Evolutionary conservation across 2,797 vertebrate genomes (phyloP), one percentile per base, ranked within the genome.

Genomic region (Acanthopagrus latus): DNA sequence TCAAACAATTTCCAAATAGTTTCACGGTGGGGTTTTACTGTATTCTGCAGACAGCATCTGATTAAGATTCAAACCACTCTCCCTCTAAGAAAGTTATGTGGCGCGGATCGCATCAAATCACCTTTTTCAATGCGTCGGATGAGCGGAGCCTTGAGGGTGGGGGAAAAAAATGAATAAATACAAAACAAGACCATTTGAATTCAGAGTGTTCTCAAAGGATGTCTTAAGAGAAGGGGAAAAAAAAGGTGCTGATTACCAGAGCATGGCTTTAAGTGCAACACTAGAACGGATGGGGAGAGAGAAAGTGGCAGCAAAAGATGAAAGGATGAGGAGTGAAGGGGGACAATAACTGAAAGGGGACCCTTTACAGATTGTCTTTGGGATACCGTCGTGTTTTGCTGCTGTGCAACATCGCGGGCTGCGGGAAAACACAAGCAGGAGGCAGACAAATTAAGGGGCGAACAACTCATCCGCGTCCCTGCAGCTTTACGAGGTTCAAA

Each of bases 121-220:
- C 88, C 81, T 87, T 87, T 86, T 83, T 84, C 76, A 64, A 74
- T 63, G 68, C 69, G 29, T 58, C 16, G 65, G 67, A 67, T 54
- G 64, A 82, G 58, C 52, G 72, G 50, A 43, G 74, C 75, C 81
- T 71, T 21, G 4, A 44, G 33, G 33, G 33, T 33, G 29, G 60
- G 76, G 71, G 73, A 84, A 75, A 69, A 9, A 86, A 86, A 82
- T 86, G 80, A 90, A 91, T 84, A 89, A 87, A 86, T 87, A 78
- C 58, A 76, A 85, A 93, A 89, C 87, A 84, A 84, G 80, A 73
- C 68, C 64, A 84, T 89, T 83, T 81, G 78, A 88, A 88, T 92
- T 86, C 80, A 77, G 71, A 76, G 72, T 65, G 72, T 81, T 83
- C 79, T 89, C 71, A 65, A 48, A 82, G 74, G 81, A 86, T 69